phyloP scores from a whole-genome alignment of 2,888 invertebrate species.

The Phorcus lineatus region DNA sequence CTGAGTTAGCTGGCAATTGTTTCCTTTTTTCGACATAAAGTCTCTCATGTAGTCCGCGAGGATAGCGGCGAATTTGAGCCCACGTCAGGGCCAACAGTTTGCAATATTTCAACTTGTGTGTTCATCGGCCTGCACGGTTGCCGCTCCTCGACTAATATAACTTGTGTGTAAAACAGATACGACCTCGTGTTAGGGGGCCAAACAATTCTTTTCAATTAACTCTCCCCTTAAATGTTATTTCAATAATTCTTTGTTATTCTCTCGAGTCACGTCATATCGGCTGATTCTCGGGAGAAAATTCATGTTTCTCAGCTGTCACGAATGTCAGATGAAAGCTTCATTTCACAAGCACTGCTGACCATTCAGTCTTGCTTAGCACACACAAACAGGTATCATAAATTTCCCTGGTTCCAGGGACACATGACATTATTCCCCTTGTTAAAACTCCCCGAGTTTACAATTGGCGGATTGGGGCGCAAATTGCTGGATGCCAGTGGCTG shows the following conservation, averaged over 20 bases:
- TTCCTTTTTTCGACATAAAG: neutral
- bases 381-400: constrained; percentile 18
- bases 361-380: constrained; percentile 4
- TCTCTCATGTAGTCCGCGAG: neutral
- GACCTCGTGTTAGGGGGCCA: neutral
- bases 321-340: constrained; percentile 23
- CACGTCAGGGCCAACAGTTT: neutral
- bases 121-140: neutral
- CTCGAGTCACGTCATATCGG: constrained; percentile 14
- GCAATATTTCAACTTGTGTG: neutral
- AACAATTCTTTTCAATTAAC: constrained; percentile 24
- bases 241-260: constrained; percentile 25
- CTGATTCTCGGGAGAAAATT: constrained; percentile 19
- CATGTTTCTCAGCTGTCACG: constrained; percentile 20
- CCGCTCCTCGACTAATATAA: neutral
- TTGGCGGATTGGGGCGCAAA: neutral
- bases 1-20: neutral
- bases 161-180: constrained; percentile 16
- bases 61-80: neutral
- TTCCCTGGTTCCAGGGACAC: constrained; percentile 16
- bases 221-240: constrained; percentile 22
- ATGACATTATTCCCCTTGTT: constrained; percentile 18
- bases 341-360: neutral
- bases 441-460: constrained; percentile 19
- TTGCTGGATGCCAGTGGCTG: neutral